Conservation (phyloP, 2,113 vertebrate species). For the Xenopus borealis region DNA sequence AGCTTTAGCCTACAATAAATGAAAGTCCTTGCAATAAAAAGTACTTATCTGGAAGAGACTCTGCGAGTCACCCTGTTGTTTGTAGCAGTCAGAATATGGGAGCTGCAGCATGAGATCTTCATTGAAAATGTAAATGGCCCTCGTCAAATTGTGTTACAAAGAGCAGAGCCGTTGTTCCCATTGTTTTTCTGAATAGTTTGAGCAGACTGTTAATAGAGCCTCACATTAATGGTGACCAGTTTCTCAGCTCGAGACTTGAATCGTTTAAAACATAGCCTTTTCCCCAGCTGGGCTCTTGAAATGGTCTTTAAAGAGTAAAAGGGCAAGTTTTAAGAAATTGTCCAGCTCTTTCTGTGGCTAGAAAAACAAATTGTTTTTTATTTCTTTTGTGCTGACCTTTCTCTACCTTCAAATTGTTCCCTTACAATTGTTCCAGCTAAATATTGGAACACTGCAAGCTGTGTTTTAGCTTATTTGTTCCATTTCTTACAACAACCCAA, state of each 20-base stretch:
- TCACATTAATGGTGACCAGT: neutral
- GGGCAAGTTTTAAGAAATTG: neutral
- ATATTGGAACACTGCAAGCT: slow-evolving; percentile 2
- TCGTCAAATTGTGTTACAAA: neutral
- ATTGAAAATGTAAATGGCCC: neutral
- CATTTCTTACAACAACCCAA: no score
- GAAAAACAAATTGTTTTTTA: slow-evolving; percentile 33
- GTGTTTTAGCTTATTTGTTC: no score
- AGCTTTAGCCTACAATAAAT: slow-evolving; percentile 19
- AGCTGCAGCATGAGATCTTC: slow-evolving; percentile 19
- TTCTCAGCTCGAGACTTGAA: neutral
- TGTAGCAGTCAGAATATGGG: slow-evolving; percentile 8
- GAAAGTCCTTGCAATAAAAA: slow-evolving; percentile 16
- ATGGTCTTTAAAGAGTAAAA: slow-evolving; percentile 14
- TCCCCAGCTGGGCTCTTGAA: neutral
- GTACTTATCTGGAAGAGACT: slow-evolving; percentile 9
- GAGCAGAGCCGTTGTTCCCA: neutral
- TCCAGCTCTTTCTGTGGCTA: slow-evolving; percentile 11
- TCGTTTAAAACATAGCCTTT: neutral
- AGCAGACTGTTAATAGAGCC: neutral
- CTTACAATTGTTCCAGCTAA: slow-evolving; percentile 6
- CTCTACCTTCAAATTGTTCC: slow-evolving; percentile 20
- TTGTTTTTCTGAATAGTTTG: neutral
- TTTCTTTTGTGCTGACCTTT: slow-evolving; percentile 31
- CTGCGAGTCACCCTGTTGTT: slow-evolving; percentile 11